Base-by-base conservation (phyloP, 2,113 vertebrate genomes). In the Labrus mixtus region DNA sequence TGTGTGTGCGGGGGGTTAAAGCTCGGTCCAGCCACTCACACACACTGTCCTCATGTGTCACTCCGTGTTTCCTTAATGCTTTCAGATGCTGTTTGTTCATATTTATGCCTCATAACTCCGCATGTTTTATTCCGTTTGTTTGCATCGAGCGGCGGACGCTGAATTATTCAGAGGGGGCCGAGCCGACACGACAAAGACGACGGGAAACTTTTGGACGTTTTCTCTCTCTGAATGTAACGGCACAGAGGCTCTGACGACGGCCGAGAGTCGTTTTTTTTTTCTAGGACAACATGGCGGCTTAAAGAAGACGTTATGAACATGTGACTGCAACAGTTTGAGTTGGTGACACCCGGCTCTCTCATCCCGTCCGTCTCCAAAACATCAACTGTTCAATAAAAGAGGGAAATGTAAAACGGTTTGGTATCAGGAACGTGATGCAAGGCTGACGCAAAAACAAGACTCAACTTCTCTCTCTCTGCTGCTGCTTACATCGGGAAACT, bases 41-140 rank as follows among this genome's bases (percentile, higher is more conserved):
- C 71, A 45, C 78, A 4, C 79, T 85, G 85, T 89, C 90, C 78
- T 88, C 77, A 75, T 79, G 60, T 60, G 84, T 88, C 80, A 65
- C 86, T 81, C 75, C 62, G 39, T 22, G 54, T 74, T 81, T 66
- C 58, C 81, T 75, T 66, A 81, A 86, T 74, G 55, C 83, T 80
- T 75, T 56, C 69, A 65, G 76, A 90, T 89, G 82, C 80, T 81
- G 88, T 88, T 88, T 91, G 87, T 88, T 91, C 88, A 84, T 85
- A 86, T 90, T 87, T 81, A 72, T 57, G 82, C 85, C 73, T 89
- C 84, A 77, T 88, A 78, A 90, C 82, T 70, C 68, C 80, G 77
- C 36, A 87, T 87, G 82, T 79, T 88, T 89, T 85, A 91, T 92
- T 89, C 88, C 57, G 84, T 91, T 87, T 85, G 88, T 86, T 89